phyloP scores from a whole-genome alignment of 2,113 vertebrate species.

The Sander lucioperca region DNA sequence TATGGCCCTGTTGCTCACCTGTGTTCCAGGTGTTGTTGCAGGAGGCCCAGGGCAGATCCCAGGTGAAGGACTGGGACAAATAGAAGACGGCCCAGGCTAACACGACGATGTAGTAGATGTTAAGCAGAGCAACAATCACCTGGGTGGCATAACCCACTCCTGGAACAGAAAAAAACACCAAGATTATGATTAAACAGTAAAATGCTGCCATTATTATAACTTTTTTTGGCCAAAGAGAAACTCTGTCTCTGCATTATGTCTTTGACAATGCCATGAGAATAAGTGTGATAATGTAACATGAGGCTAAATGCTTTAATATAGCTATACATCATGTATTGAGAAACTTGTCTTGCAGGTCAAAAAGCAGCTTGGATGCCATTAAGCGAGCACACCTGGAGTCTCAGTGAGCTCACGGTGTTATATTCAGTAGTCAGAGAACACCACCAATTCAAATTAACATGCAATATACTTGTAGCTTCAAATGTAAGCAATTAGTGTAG shows the following conservation, averaged over 20 bases:
- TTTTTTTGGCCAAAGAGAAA: background rate
- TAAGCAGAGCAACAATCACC: conserved; percentile 91
- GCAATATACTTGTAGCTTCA: background rate
- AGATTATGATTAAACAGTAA: background rate
- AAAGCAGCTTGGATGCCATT: background rate
- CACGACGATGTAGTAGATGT: conserved; percentile 95
- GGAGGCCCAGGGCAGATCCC: conserved; percentile 92
- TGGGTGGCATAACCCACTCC: conserved; percentile 95
- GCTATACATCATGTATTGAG: background rate
- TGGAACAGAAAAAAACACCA: conserved; percentile 59
- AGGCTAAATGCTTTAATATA: background rate
- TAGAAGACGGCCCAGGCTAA: conserved; percentile 97
- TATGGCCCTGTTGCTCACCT: conserved; percentile 74
- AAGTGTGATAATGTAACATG: background rate
- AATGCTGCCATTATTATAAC: background rate
- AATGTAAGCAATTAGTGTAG: background rate
- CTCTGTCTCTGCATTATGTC: background rate
- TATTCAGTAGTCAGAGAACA: background rate
- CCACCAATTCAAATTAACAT: background rate
- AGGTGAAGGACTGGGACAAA: conserved; percentile 92
- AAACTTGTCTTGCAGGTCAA: no score
- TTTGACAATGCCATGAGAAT: background rate
- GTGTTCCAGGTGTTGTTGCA: conserved; percentile 96
- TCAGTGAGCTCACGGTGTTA: background rate
- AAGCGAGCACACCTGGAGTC: background rate